Evolutionary conservation across 2,797 vertebrate species (phyloP), one percentile per base, ranked within the genome.

Genomic region (Tenualosa thibaudeaui): DNA sequence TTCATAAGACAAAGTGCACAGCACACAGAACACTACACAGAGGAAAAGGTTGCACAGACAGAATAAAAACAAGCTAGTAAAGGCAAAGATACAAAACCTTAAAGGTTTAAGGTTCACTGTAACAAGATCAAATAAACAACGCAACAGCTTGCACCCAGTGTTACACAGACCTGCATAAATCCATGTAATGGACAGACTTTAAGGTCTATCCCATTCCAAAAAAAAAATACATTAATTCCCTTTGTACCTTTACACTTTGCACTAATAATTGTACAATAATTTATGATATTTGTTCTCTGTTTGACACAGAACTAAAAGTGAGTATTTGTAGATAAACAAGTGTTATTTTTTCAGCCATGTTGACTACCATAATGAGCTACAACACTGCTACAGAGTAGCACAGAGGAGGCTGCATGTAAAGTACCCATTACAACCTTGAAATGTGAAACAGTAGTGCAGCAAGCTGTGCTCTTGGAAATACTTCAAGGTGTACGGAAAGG

Each of bases 381-480:
- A 78, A 40, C 71, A 78, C 15, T 78, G 71, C 37, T 78, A 9
- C 31, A 31, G 31, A 31, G 31, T 31, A 31, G 31, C 31, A 17
- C 17, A 78, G 40, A 40, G 40, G 2, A 46, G 13, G 46, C 71
- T 78, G 40, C 19, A 46, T 75, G 31, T 75, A 37, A 78, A 46
- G 71, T 78, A 43, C 31, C 65, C 2, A 37, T 37, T 26, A 71
- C 12, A 46, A 78, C 40, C 37, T 78, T 22, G 15, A 78, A 78
- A 78, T 78, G 7, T 51, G 13, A 81, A 81, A 56, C 37, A 8
- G 37, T 26, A 83, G 81, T 62, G 58, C 84, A 68, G 81, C 53
- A 85, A 82, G 85, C 81, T 91, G 90, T 89, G 91, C 88, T 92
- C 84, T 89, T 88, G 60, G 78, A 84, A 82, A 86, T 75, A 43